Conservation (phyloP, 2,797 vertebrate genomes). For the Gastrophryne carolinensis region DNA sequence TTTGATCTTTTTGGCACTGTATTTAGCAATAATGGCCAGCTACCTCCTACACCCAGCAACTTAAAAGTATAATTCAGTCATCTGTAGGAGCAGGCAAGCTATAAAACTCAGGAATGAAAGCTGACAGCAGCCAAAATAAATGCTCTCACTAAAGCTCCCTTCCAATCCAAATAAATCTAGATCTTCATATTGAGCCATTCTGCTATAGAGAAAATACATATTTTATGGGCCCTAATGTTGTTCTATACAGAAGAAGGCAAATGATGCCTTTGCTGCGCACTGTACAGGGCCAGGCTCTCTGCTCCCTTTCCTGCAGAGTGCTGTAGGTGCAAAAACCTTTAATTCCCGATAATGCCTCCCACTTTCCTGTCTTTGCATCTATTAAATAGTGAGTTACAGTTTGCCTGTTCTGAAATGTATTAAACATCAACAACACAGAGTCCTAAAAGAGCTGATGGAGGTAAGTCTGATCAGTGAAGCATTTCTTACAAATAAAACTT, state of each 20-base stretch:
- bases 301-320: neutral
- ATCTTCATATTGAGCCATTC: neutral
- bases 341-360: conserved; percentile 1
- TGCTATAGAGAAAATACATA: conserved; percentile 6
- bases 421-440: conserved; percentile 57
- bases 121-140: conserved; percentile 27
- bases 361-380: neutral
- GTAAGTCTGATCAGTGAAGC: conserved; percentile 59
- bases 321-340: conserved; percentile 3
- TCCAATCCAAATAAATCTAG: conserved; percentile 15
- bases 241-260: neutral
- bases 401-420: conserved; percentile 60
- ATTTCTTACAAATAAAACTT: conserved; percentile 52
- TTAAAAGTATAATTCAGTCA: conserved; percentile 19
- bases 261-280: neutral
- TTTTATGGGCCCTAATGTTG: conserved; percentile 14
- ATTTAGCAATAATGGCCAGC: conserved; percentile 2
- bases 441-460: conserved; percentile 59
- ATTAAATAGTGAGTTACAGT: conserved; percentile 54
- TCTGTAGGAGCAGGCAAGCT: conserved; percentile 9
- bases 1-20: neutral
- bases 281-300: neutral
- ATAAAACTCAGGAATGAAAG: conserved; percentile 33
- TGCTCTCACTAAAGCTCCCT: neutral
- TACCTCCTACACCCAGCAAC: neutral